Evolutionary conservation across 2,797 vertebrate genomes (phyloP).

Genomic region (Serranus cabrilla): DNA sequence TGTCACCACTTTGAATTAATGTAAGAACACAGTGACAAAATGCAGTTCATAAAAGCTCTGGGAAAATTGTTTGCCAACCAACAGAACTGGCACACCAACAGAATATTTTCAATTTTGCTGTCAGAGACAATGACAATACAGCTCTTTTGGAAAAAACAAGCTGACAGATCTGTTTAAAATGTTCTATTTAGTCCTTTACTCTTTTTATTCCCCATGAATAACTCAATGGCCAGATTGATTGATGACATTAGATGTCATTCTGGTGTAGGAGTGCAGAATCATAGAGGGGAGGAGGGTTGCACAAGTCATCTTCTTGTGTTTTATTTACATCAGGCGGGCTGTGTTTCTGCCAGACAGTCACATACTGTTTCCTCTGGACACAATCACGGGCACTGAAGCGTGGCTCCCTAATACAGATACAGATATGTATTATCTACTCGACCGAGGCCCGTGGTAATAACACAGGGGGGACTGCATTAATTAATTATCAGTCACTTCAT

Average conservation of each 20-base stretch:
- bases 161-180: not conserved
- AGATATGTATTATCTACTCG: slow-evolving; percentile 35
- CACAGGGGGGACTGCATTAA: slow-evolving; percentile 37
- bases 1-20: not conserved
- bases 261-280: not conserved
- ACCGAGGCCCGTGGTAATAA: slow-evolving; percentile 23
- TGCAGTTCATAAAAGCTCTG: not conserved
- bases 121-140: not conserved
- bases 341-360: slow-evolving; percentile 27
- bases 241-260: not conserved
- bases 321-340: slow-evolving; percentile 37
- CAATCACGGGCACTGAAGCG: slow-evolving; percentile 33
- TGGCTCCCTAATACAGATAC: slow-evolving; percentile 32
- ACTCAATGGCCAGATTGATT: not conserved
- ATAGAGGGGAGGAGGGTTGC: slow-evolving; percentile 10
- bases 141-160: not conserved
- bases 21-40: slow-evolving; percentile 3
- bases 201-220: slow-evolving; percentile 3
- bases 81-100: not conserved
- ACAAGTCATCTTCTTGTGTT: slow-evolving; percentile 22
- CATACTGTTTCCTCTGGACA: slow-evolving; percentile 38
- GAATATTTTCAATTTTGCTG: slow-evolving; percentile 5
- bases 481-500: slow-evolving; percentile 58
- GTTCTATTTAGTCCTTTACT: not conserved
- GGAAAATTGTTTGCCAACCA: not conserved